Conservation (phyloP, 1,140 invertebrate species). For the Drosophila saltans region DNA sequence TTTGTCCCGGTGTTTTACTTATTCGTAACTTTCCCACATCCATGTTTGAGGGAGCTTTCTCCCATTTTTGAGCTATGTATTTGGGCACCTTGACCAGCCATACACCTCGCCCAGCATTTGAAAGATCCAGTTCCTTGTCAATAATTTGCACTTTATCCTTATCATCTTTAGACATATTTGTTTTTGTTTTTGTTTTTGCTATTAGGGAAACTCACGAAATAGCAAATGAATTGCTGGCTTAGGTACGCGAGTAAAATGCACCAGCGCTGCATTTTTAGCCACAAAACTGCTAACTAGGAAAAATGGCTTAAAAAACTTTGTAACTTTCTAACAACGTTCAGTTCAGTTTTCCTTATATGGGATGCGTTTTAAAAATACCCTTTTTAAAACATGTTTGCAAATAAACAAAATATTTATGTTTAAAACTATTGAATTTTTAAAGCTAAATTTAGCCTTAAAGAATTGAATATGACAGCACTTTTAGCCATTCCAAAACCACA, state of each 20-base stretch:
- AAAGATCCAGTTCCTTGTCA: conserved; percentile 92
- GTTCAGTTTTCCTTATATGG: too few species aligned
- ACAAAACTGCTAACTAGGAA: background rate
- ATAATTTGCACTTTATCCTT: conserved; percentile 75
- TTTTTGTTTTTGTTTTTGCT: conserved; percentile 3
- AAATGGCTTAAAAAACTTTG: too few species aligned
- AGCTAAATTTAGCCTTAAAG: too few species aligned
- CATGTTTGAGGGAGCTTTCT: conserved; percentile 89
- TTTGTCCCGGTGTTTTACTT: conserved; percentile 85
- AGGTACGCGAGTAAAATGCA: too few species aligned
- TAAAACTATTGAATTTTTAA: too few species aligned
- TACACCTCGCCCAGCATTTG: conserved; percentile 93
- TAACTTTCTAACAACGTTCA: too few species aligned
- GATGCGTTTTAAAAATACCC: too few species aligned
- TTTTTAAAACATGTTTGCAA: too few species aligned
- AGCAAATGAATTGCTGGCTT: background rate
- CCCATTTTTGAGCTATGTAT: conserved; percentile 93
- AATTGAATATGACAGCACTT: too few species aligned
- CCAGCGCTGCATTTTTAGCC: too few species aligned
- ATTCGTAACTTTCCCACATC: conserved; percentile 86
- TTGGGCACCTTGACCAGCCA: conserved; percentile 99
- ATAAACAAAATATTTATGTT: too few species aligned
- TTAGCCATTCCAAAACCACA: background rate
- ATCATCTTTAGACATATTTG: conserved; percentile 76
- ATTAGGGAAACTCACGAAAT: background rate